Base-by-base conservation (phyloP, 1,140 invertebrate species). In the Ctenoplectra terminalis region DNA sequence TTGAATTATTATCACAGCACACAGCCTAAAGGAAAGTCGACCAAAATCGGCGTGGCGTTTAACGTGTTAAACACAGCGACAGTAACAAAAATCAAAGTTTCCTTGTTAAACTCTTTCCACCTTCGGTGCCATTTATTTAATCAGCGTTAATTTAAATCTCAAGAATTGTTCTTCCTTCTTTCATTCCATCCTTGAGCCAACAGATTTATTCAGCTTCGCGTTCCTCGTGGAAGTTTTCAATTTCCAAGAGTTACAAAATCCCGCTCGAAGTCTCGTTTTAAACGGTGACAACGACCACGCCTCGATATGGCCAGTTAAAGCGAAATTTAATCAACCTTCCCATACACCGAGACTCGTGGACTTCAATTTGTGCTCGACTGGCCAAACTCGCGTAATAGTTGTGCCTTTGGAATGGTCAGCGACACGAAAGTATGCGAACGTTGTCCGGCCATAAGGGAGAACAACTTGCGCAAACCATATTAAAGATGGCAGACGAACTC, bases 281-380 rank as follows among this genome's bases (percentile, higher is more conserved):
- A n/a, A n/a, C n/a, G n/a, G n/a, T n/a, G n/a, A 20, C n/a, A n/a
- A n/a, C n/a, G n/a, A n/a, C n/a, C n/a, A n/a, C n/a, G n/a, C n/a
- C n/a, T n/a, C n/a, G n/a, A n/a, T n/a, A n/a, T n/a, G n/a, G n/a
- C n/a, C 34, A 7, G 26, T 72, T 72, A 58, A 72, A 40, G 15
- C 34, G n/a, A 56, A 72, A 72, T 72, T 72, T 72, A 72, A 72
- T 72, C 70, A 72, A 72, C n/a, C n/a, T n/a, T n/a, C 34, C 50
- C 6, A 31, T n/a, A 13, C 70, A 13, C 6, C 43, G 17, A 31
- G n/a, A n/a, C n/a, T n/a, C n/a, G n/a, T n/a, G n/a, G n/a, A n/a
- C 34, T 43, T 29, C 31, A 56, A 56, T 56, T 56, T 56, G 17
- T 26, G 9, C 52, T 2, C 6, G 29, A n/a, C 11, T n/a, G 48